Base-by-base conservation (phyloP, 1,140 invertebrate species). In the Macrocentrus cingulum region DNA sequence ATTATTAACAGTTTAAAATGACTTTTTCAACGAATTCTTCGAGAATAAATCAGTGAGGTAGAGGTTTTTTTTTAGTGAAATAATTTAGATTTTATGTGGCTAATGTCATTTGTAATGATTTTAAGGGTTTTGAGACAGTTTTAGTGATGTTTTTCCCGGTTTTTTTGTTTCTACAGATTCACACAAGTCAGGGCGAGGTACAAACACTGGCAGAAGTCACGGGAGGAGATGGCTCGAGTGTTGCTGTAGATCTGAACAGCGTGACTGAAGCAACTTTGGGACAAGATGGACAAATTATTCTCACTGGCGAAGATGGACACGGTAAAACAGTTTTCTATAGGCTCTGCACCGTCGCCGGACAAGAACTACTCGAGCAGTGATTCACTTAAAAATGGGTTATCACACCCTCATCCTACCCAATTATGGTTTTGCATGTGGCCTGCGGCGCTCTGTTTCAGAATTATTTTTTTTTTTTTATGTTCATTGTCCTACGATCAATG, bases 241-340 rank as follows among this genome's bases (percentile, higher is more conserved):
- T 91, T 67, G 86, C 87, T 36, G 91, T 96, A 29, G 93, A 96
- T 79, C 83, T 97, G 62, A 92, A 92, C 80, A 88, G 87, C 44
- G 90, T 94, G 11, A 89, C 91, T 2, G 92, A 95, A 78, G 92
- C 91, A 16, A 89, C 89, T 37, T 80, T 94, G 52, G 89, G 88
- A 65, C 92, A 94, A 76, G 94, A 96, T 75, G 94, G 94, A 20
- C 94, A 97, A 80, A 90, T 98, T 66, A 96, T 97, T 68, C 85
- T 97, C 59, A 96, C 94, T 42, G 91, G 91, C 52, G 94, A 96
- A 84, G 92, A 95, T 81, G 90, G 93, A 68, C 92, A 94, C 81
- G 91, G 92, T 94, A 83, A 76, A 80, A 72, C 77, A 72, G 72
- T 79, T 80, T 80, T 79, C 74, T 80, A 80, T 80, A 80, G 77